Evolutionary conservation across 1,140 invertebrate species (phyloP), one percentile per base, ranked within the genome.

Genomic region (Diorhabda carinulata): DNA sequence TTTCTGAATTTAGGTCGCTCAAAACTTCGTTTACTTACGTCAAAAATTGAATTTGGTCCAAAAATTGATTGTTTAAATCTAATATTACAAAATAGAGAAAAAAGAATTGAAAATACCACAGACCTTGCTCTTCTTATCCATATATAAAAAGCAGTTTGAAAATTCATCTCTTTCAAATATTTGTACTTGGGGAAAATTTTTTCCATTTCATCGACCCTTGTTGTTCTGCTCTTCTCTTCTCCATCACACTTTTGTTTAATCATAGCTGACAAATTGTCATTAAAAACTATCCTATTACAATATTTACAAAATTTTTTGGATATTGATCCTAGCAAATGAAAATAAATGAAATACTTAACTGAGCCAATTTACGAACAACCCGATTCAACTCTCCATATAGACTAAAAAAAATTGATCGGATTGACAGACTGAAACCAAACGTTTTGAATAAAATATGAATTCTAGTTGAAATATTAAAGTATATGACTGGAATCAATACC

Each of bases 101-200:
- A 25, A 25, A 25, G 1, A 25, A 6, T 52, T 9, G 5, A 43
- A 45, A 43, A 63, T 43, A 5, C 41, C 5, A 8, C 70, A 68
- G 63, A 76, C 75, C 70, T 76, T 10, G 72, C 70, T 66, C 74
- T 76, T 59, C 68, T 47, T 64, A 76, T 66, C 75, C 75, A 76
- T 0, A 72, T 52, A 57, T 74, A 76, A 47, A 76, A 76, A 9
- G 73, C 73, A 7, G 67, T 70, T 42, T 76, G 71, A 64, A 73
- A 73, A 3, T 71, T 66, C 5, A 70, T 56, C 45, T 68, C 9
- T 4, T 52, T 52, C 4, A 52, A 52, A 52, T 4, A 52, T 52
- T 52, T 42, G 6, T 42, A 10, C 42, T 52, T 52, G 6, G 47
- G 47, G n/a, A 52, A 8, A 52, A 52, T 52, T 52, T 52, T 52